Percentiles rank a stretch among this genome's conserved stretches.
phyloP scores from a whole-genome alignment of 2,888 invertebrate species.

The Rutpela maculata region DNA sequence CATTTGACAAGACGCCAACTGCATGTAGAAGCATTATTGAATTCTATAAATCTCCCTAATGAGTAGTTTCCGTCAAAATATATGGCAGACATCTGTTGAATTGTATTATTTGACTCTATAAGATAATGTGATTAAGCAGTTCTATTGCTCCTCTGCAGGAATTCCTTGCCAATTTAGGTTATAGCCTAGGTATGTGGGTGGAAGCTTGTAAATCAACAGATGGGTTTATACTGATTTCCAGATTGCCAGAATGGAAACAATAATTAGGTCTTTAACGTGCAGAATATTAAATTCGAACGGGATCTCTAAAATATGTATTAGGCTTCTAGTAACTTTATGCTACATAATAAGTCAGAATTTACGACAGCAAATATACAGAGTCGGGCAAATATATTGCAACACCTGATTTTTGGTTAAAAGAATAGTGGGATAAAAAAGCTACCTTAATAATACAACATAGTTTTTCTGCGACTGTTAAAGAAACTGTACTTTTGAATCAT shows the following conservation, averaged over 20 bases:
- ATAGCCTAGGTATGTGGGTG: background rate
- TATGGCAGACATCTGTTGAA: conserved; percentile 39
- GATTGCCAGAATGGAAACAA: conserved; percentile 4
- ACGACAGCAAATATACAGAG: too few relatives aligned
- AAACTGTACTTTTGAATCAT: too few relatives aligned
- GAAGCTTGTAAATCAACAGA: conserved; percentile 12
- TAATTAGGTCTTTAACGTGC: background rate
- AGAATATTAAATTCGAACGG: background rate
- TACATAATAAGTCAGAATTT: too few relatives aligned
- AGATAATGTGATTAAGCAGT: conserved; percentile 32
- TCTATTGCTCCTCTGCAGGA: background rate
- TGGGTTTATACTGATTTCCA: conserved; percentile 1
- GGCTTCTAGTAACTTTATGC: too few relatives aligned
- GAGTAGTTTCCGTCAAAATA: conserved; percentile 45
- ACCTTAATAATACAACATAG: too few relatives aligned
- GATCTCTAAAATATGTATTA: background rate
- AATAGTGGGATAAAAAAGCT: too few relatives aligned
- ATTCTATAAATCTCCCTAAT: conserved; percentile 55
- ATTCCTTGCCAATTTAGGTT: conserved; percentile 5
- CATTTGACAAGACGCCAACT: conserved; percentile 58
- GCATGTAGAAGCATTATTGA: conserved; percentile 57
- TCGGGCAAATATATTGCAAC: too few relatives aligned
- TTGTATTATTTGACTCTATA: conserved; percentile 29
- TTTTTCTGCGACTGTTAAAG: too few relatives aligned
- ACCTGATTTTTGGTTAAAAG: too few relatives aligned